These are phyloP conservation scores for Drosophila lacteicornis DNA, from an alignment of 1,140 invertebrate genomes.

Conservation along the genomic window DNA sequence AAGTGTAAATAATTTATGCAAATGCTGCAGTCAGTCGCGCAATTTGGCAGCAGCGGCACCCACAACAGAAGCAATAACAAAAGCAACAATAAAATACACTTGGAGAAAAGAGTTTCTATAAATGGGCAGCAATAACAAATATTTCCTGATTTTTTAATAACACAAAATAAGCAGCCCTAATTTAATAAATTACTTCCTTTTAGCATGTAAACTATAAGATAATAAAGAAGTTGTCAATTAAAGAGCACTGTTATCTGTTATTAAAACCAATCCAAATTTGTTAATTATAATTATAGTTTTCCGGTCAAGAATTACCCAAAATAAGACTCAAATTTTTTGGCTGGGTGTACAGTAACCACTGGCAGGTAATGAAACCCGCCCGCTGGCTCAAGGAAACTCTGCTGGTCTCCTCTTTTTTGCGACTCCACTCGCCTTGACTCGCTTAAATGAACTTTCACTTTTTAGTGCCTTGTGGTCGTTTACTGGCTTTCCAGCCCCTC, in stretches of 20 bases:
- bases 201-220: background rate
- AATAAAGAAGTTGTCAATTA: background rate
- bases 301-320: constrained; percentile 8
- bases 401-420: constrained; percentile 52
- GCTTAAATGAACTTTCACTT: constrained; percentile 84
- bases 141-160: background rate
- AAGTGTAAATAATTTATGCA: constrained; percentile 84
- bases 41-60: constrained; percentile 75
- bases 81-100: constrained; percentile 22
- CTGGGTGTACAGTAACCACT: constrained; percentile 52
- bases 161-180: background rate
- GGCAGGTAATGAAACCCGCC: constrained; percentile 79
- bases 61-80: constrained; percentile 50
- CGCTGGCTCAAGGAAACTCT: constrained; percentile 81
- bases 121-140: background rate
- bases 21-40: constrained; percentile 72
- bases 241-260: background rate
- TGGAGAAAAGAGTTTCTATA: background rate
- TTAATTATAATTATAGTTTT: background rate
- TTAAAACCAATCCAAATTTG: background rate
- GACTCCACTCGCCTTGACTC: constrained; percentile 70
- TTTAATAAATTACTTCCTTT: background rate
- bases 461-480: constrained; percentile 67
- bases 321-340: background rate
- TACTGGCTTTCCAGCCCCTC: constrained; percentile 14